Base-by-base conservation (phyloP, 2,797 vertebrate genomes). In the Denticeps clupeoides region DNA sequence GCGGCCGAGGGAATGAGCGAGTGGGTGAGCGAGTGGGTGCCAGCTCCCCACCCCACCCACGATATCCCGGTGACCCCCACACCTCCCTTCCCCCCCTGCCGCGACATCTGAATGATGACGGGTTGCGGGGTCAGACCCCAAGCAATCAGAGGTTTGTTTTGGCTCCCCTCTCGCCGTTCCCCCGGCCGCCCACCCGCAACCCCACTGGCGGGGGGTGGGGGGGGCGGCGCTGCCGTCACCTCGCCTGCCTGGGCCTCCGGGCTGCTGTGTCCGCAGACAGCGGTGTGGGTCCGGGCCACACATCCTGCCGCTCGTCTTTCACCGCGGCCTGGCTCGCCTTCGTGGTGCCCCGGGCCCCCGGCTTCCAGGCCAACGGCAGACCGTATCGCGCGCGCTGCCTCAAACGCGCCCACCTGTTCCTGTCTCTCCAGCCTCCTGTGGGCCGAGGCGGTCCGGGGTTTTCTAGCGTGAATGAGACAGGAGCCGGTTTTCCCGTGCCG, bases 111-210 rank as follows among this genome's bases (percentile, higher is more conserved):
- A 79, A 79, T 74, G 60, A 38, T 57, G 59, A 63, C 59, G 78
- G 79, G 77, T 82, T 73, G 80, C 60, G 56, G 70, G 81, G 78
- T 71, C 76, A 74, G 59, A 63, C 62, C 71, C 64, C 58, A 77
- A 68, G 77, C 70, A 80, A 80, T 80, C 76, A 78, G 67, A 54
- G 61, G 71, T 79, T 79, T 79, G 72, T 81, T 81, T 80, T 79
- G 77, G 74, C 70, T 73, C 68, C 58, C 60, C 65, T 49, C 38
- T 56, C 28, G 32, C 43, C 10, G 24, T 49, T 43, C 56, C 27
- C 40, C 41, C 19, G 25, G 49, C 22, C 19, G 22, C 16, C 41
- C 45, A 33, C 22, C 42, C 29, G 27, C 24, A 21, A 18, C 16
- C 23, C 4, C 58, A 11, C 5, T 5, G 12, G 12, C 13, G 7